Evolutionary conservation across 2,888 invertebrate species (phyloP).

Genomic region (Herminia tarsipennalis): DNA sequence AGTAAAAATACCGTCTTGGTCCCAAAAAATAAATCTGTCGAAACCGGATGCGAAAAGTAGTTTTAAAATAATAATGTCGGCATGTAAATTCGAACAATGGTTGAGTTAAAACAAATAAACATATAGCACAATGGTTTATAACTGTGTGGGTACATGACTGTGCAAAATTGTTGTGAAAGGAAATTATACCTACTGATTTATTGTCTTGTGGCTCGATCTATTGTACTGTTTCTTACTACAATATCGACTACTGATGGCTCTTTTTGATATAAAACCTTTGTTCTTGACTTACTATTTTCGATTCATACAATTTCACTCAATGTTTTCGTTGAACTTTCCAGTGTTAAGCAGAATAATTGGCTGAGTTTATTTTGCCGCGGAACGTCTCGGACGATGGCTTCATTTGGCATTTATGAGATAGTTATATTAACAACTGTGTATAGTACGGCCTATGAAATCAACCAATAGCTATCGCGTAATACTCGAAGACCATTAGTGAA

Average conservation of each 20-base stretch:
- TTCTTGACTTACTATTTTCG: conserved; percentile 3
- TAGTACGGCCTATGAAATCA: too few species aligned
- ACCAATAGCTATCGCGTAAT: too few species aligned
- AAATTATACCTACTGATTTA: conserved; percentile 74
- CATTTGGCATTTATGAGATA: too few species aligned
- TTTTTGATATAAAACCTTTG: conserved; percentile 34
- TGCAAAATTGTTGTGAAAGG: conserved; percentile 66
- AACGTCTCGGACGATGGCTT: too few species aligned
- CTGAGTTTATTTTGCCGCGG: too few species aligned
- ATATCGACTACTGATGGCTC: conserved; percentile 37
- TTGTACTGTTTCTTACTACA: conserved; percentile 48
- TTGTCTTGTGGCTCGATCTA: conserved; percentile 55
- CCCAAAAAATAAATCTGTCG: conserved; percentile 1
- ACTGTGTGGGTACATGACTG: conserved; percentile 49
- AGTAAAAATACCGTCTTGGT: not conserved
- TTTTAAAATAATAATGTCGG: conserved; percentile 19
- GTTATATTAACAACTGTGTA: too few species aligned
- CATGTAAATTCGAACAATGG: conserved; percentile 46
- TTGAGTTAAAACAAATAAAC: conserved; percentile 53
- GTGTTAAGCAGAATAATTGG: too few species aligned
- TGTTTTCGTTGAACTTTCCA: not conserved
- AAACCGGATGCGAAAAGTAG: conserved; percentile 17
- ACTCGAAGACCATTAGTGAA: too few species aligned
- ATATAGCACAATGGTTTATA: conserved; percentile 44
- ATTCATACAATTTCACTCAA: conserved; percentile 1